Percentiles rank a stretch among this genome's conserved stretches.
Evolutionary conservation across 2,113 vertebrate genomes (phyloP).

Genomic region (Mus spicilegus): DNA sequence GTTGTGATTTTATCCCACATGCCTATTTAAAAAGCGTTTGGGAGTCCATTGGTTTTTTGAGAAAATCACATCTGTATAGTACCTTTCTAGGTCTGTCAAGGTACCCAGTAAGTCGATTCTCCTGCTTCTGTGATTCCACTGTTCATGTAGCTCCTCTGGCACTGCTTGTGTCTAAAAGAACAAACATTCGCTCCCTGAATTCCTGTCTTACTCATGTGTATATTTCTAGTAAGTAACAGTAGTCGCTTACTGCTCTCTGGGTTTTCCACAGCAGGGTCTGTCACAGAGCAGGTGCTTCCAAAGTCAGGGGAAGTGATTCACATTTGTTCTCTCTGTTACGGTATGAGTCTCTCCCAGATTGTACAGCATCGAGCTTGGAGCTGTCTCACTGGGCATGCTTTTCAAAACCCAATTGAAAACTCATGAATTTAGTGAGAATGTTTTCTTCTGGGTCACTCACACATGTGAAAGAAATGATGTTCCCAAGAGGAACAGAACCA

Average conservation of each 20-base stretch:
- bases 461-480: background rate
- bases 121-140: background rate
- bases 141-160: background rate
- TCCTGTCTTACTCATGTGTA: background rate
- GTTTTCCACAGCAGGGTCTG: background rate
- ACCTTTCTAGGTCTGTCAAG: background rate
- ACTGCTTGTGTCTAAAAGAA: background rate
- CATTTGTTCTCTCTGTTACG: background rate
- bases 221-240: background rate
- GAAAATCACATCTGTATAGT: background rate
- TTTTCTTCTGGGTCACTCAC: constrained; percentile 7
- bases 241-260: background rate
- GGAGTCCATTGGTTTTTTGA: background rate
- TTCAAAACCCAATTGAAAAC: constrained; percentile 46
- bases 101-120: background rate
- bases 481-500: background rate
- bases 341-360: background rate
- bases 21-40: background rate
- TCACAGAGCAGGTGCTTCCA: background rate
- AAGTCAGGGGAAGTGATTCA: constrained; percentile 27
- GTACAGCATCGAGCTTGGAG: background rate
- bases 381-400: background rate
- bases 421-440: constrained; percentile 54
- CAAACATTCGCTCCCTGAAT: background rate
- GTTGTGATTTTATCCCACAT: background rate